Percentiles rank a stretch among this genome's conserved stretches.
Conservation (phyloP, 1,140 invertebrate species). For the Halictus rubicundus region DNA sequence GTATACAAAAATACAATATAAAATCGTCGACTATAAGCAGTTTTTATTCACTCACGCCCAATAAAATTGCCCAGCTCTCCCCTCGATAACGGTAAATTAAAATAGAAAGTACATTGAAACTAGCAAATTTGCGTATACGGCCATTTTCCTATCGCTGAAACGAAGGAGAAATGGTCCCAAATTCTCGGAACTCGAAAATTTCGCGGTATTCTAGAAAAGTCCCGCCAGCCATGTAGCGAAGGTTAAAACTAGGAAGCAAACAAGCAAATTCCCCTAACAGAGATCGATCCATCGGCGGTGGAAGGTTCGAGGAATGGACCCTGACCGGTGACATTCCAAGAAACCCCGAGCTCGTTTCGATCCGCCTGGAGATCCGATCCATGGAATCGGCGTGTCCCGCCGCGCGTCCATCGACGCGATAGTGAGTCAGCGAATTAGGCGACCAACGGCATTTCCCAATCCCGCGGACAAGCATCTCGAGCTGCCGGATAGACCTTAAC, state of each 20-base stretch:
- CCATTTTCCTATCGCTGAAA: not conserved
- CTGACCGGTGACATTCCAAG: constrained; percentile 15
- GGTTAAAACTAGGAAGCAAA: not conserved
- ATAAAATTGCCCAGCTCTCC: too few relatives aligned
- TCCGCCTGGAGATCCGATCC: not conserved
- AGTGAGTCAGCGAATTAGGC: constrained; percentile 53
- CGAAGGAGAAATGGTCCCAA: not conserved
- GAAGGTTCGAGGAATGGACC: constrained; percentile 1
- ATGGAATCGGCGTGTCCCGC: not conserved
- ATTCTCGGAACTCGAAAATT: not conserved
- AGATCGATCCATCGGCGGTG: not conserved
- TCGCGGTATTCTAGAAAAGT: too few relatives aligned
- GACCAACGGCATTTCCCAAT: constrained; percentile 41
- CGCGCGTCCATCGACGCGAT: constrained; percentile 11
- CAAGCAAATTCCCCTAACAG: not conserved
- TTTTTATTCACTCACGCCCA: too few relatives aligned
- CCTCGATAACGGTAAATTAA: too few relatives aligned
- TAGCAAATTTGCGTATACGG: not conserved
- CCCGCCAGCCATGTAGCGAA: too few relatives aligned
- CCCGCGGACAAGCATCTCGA: constrained; percentile 9
- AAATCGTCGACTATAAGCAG: too few relatives aligned
- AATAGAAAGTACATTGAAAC: not conserved
- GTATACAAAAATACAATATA: too few relatives aligned
- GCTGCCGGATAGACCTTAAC: constrained; percentile 35
- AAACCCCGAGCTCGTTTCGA: constrained; percentile 10